Evolutionary conservation across 2,888 invertebrate species (phyloP).

Genomic region (Agriotes lineatus): DNA sequence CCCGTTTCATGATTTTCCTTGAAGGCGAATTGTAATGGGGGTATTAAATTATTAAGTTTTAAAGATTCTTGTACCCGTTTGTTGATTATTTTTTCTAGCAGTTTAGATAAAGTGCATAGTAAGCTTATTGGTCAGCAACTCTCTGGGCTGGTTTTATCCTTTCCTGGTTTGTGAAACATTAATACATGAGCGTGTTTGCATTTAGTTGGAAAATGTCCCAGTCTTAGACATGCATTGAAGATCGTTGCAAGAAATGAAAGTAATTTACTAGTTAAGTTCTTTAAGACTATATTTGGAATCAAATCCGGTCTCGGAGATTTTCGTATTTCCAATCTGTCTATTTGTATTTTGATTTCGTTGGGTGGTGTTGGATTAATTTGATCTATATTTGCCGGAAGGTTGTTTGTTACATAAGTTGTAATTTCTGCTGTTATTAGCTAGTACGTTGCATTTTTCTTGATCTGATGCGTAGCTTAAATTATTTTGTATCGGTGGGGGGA

Average conservation of each 20-base stretch:
- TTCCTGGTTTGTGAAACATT: background rate
- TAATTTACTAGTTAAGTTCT: background rate
- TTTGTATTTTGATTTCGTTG: no score
- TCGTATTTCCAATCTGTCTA: no score
- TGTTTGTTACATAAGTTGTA: no score
- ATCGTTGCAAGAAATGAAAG: background rate
- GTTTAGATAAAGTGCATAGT: background rate
- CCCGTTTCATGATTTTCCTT: background rate
- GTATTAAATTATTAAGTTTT: background rate
- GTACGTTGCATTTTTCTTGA: no score
- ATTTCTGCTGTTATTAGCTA: no score
- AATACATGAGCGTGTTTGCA: background rate
- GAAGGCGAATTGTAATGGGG: background rate
- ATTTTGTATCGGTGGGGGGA: no score
- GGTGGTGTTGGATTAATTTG: no score
- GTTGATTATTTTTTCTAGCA: background rate
- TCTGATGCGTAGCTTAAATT: no score
- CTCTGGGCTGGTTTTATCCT: background rate
- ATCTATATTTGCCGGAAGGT: no score
- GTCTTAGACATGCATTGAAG: background rate
- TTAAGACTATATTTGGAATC: no score
- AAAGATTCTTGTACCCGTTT: background rate
- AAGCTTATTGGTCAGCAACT: background rate
- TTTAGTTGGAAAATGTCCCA: background rate
- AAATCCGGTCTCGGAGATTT: no score